phyloP scores from a whole-genome alignment of 2,113 vertebrate genomes.

The Sprattus sprattus region DNA sequence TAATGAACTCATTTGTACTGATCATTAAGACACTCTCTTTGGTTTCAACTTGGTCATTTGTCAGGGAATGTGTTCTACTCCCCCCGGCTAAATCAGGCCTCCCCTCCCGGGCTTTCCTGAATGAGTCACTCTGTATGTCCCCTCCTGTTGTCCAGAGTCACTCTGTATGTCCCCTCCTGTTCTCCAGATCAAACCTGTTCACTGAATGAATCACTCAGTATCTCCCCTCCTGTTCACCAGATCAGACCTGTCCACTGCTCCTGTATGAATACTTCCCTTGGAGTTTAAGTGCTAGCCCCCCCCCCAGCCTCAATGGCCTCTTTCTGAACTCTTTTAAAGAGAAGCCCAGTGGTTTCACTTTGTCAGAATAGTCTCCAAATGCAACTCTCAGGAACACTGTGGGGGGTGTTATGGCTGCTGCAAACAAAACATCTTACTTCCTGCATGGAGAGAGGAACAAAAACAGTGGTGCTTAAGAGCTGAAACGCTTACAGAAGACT shows the following conservation, averaged over 20 bases:
- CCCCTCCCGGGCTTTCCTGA: not conserved
- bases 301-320: not conserved
- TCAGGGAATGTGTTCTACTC: not conserved
- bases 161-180: not conserved
- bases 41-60: not conserved
- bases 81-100: not conserved
- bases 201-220: not conserved
- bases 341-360: too few species aligned
- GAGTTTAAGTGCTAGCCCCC: not conserved
- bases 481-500: too few species aligned
- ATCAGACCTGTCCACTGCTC: not conserved
- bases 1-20: constrained; percentile 5
- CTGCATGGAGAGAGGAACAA: too few species aligned
- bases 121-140: not conserved
- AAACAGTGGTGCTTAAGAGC: too few species aligned
- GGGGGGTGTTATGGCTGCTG: too few species aligned
- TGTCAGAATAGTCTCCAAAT: too few species aligned
- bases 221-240: not conserved
- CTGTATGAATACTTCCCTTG: not conserved
- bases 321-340: too few species aligned
- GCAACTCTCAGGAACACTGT: too few species aligned
- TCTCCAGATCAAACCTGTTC: not conserved
- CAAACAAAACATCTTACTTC: too few species aligned
- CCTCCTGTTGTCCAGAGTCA: not conserved
- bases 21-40: not conserved